These are phyloP conservation scores for Taeniopygia guttata DNA, from an alignment of 2,797 vertebrate species.

Conservation along the genomic window DNA sequence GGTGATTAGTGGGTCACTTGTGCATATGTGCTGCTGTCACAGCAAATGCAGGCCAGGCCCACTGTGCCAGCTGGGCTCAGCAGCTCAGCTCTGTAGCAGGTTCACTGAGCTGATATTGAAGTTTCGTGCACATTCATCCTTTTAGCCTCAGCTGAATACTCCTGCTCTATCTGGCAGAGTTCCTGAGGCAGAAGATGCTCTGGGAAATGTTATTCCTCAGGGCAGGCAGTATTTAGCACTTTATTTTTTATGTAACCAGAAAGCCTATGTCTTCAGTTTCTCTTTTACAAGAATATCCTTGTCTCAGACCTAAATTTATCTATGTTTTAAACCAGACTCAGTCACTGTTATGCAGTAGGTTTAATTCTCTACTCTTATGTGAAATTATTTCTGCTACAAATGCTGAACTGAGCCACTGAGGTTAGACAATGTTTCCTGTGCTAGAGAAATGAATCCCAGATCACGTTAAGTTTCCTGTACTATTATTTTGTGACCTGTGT, in stretches of 20 bases:
- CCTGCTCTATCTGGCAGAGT: background rate
- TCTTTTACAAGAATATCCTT: background rate
- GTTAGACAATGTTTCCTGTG: background rate
- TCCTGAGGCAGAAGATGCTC: conserved; percentile 3
- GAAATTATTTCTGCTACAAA: conserved; percentile 1
- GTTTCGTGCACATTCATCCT: background rate
- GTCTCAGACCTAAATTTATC: background rate
- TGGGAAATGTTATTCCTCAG: background rate
- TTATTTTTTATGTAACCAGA: conserved; percentile 10
- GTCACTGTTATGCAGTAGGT: background rate
- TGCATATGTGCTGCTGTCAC: background rate
- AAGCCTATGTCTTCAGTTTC: background rate
- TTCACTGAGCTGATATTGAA: background rate
- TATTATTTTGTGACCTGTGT: background rate
- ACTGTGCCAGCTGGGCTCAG: background rate
- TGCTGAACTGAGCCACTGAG: background rate
- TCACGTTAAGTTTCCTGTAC: background rate
- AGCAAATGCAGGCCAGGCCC: background rate
- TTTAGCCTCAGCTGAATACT: background rate
- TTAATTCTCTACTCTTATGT: background rate
- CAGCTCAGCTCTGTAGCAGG: background rate
- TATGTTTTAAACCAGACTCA: background rate
- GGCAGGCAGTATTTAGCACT: background rate
- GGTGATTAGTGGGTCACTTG: background rate
- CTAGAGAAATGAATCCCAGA: background rate